phyloP scores from a whole-genome alignment of 2,797 vertebrate genomes.

The Lagodon rhomboides region DNA sequence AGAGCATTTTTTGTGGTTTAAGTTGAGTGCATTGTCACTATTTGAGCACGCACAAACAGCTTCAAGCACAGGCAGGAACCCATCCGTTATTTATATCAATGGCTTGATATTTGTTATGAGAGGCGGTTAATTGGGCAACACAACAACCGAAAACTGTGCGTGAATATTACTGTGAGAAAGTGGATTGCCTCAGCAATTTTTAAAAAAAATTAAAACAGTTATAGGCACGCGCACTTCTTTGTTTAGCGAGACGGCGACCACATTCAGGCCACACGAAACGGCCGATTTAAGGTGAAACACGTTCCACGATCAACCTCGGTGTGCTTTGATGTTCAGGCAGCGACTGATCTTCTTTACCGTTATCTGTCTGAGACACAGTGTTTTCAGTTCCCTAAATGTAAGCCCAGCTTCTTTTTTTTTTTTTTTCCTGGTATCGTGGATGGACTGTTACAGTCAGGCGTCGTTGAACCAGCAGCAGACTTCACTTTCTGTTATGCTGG shows the following conservation, averaged over 20 bases:
- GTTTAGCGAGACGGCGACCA: not conserved
- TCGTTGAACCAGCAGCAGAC: constrained; percentile 59
- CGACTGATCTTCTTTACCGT: constrained; percentile 75
- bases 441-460: constrained; percentile 66
- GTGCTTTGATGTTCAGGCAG: constrained; percentile 72
- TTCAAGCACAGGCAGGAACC: constrained; percentile 46
- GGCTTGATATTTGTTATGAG: constrained; percentile 42
- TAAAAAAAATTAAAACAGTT: constrained; percentile 15
- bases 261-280: constrained; percentile 11
- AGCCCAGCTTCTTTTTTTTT: constrained; percentile 65
- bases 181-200: constrained; percentile 15
- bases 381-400: constrained; percentile 82
- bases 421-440: constrained; percentile 72
- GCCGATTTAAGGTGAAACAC: constrained; percentile 37
- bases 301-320: constrained; percentile 50
- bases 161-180: constrained; percentile 35
- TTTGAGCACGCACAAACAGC: constrained; percentile 46
- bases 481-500: constrained; percentile 60
- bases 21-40: constrained; percentile 43
- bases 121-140: constrained; percentile 44
- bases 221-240: constrained; percentile 9
- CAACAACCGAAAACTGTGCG: constrained; percentile 38
- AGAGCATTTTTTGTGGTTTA: constrained; percentile 56
- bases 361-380: constrained; percentile 79
- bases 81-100: constrained; percentile 64